Base-by-base conservation (phyloP, 2,113 vertebrate species). In the Ranitomeya variabilis region DNA sequence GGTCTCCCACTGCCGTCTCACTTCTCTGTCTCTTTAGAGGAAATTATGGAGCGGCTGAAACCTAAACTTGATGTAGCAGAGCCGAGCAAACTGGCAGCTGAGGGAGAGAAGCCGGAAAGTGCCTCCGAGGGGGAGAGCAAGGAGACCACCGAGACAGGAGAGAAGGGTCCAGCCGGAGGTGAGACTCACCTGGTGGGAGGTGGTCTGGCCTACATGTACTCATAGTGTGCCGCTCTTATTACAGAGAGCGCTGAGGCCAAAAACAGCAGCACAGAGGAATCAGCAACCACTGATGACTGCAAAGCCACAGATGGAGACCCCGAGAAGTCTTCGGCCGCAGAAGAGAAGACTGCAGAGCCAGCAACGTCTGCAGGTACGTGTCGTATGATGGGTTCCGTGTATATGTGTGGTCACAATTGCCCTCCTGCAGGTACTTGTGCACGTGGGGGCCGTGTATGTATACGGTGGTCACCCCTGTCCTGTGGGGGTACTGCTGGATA, bases 261-360 rank as follows among this genome's bases (percentile, higher is more conserved):
- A 93, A 94, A 94, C 95, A 94, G 93, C 94, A 92, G 94, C 92
- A 93, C 92, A 92, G 93, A 95, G 84, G 92, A 93, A 93, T 90
- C 92, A 90, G 93, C 92, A 93, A 92, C 93, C 90, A 93, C 93
- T 91, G 92, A 91, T 92, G 93, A 92, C 91, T 94, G 94, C 94
- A 94, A 92, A 96, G 93, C 94, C 93, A 94, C 55, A 21, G 18
- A 0, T 8, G 45, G 51, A 16, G 80, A 82, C 4, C 91, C 92
- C 90, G 96, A 96, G 92, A 96, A 96, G 91, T 97, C 96, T 94
- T 95, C 94, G 90, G 92, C 94, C 83, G 92, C 92, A 94, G 95
- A 95, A 92, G 96, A 94, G 91, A 92, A 93, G 93, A 92, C 93
- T 92, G 6, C 80, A 14, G 80, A 83, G 23, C 93, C 94, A 90